Evolutionary conservation across 2,888 invertebrate species (phyloP).

Genomic region (Adelphocoris suturalis): DNA sequence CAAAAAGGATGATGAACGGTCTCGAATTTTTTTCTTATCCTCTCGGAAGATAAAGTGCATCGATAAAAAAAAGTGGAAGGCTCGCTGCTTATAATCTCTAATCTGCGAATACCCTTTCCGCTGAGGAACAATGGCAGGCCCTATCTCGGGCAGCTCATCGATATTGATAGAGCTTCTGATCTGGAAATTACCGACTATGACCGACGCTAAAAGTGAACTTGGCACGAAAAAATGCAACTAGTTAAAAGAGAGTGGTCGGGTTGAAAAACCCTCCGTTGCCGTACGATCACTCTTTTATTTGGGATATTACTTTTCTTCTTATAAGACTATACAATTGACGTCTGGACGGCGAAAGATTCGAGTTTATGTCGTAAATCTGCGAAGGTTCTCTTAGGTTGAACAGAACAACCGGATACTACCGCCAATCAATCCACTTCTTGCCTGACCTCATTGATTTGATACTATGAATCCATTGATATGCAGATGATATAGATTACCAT

Average conservation of each 20-base stretch:
- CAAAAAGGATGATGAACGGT: conserved; percentile 44
- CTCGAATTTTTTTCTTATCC: not conserved
- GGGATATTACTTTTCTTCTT: not conserved
- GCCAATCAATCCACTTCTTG: too few relatives aligned
- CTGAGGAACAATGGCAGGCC: conserved; percentile 21
- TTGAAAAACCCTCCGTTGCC: not conserved
- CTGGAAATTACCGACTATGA: conserved; percentile 3
- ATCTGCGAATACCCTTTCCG: conserved; percentile 11
- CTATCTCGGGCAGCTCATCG: conserved; percentile 19
- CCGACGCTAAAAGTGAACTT: conserved; percentile 10
- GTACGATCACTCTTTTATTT: not conserved
- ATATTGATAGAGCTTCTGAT: conserved; percentile 50
- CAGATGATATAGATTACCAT: too few relatives aligned
- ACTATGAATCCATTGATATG: too few relatives aligned
- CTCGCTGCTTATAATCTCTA: conserved; percentile 30
- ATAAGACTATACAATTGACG: not conserved
- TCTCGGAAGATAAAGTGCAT: conserved; percentile 29
- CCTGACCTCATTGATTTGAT: too few relatives aligned
- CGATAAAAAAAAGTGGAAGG: conserved; percentile 42
- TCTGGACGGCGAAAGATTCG: not conserved
- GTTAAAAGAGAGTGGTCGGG: not conserved
- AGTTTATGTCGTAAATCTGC: too few relatives aligned
- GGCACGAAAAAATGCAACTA: not conserved
- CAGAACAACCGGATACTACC: too few relatives aligned
- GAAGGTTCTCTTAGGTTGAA: too few relatives aligned